A percentile compares a stretch with the other conserved stretches of the same genome.
Conservation (phyloP, 2,113 vertebrate species). For the Syngnathus scovelli region DNA sequence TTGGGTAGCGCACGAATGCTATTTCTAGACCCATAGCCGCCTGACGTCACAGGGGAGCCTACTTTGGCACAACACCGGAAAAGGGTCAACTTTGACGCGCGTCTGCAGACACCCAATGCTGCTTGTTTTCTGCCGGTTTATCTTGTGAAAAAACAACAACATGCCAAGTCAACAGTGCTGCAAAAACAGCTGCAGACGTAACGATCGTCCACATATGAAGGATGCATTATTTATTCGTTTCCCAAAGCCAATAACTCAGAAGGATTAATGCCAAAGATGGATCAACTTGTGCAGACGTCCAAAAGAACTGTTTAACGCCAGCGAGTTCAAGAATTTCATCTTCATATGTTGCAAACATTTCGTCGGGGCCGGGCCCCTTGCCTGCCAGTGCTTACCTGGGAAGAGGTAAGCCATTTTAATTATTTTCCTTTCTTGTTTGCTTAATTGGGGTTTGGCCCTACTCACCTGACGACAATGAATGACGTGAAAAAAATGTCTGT, state of each 20-base stretch:
- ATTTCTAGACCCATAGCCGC: too few relatives aligned
- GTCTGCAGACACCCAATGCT: background rate
- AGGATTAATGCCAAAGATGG: background rate
- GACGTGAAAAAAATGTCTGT: too few relatives aligned
- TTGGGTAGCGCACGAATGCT: too few relatives aligned
- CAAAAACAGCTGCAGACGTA: background rate
- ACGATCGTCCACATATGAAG: background rate
- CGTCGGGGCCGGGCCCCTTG: too few relatives aligned
- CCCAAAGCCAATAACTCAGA: background rate
- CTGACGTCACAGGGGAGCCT: too few relatives aligned
- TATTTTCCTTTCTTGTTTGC: too few relatives aligned
- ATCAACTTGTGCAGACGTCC: background rate
- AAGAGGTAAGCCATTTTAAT: too few relatives aligned
- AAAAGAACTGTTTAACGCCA: background rate
- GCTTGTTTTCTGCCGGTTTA: background rate
- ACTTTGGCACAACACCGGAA: background rate
- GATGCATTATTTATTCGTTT: background rate
- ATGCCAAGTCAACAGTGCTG: background rate
- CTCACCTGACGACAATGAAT: too few relatives aligned
- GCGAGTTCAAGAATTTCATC: too few relatives aligned
- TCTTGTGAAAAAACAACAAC: background rate
- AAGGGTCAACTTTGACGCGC: background rate
- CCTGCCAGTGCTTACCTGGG: too few relatives aligned
- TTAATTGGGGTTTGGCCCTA: too few relatives aligned
- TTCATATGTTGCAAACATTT: too few relatives aligned